phyloP scores from a whole-genome alignment of 2,888 invertebrate species.

The Spisula subtruncata region DNA sequence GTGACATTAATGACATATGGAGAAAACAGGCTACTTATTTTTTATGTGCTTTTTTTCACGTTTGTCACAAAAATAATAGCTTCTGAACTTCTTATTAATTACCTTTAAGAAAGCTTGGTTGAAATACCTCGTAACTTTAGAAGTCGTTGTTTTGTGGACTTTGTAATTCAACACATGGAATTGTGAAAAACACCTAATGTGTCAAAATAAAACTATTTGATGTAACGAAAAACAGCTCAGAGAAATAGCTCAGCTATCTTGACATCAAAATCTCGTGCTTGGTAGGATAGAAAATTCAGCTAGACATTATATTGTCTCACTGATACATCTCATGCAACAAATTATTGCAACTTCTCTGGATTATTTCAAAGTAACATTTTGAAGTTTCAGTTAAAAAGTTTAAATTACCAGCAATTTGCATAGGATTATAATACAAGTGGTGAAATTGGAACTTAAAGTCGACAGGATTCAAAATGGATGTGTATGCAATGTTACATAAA shows the following conservation, averaged over 20 bases:
- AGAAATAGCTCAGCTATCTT: not conserved
- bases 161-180: constrained; percentile 1
- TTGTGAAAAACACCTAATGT: constrained; percentile 9
- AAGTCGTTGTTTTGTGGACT: not conserved
- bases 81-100: not conserved
- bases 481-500: constrained; percentile 2
- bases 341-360: not conserved
- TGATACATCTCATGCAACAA: not conserved
- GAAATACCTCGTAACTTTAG: not conserved
- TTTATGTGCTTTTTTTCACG: not conserved
- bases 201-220: not conserved
- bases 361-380: not conserved
- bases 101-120: not conserved
- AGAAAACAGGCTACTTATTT: not conserved
- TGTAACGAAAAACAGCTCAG: not conserved
- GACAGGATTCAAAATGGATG: not conserved
- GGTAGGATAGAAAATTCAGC: not conserved
- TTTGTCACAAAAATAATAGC: constrained; percentile 4
- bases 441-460: not conserved
- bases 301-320: too few species aligned
- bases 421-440: not conserved
- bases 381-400: not conserved
- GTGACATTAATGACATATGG: not conserved
- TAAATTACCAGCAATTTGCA: not conserved
- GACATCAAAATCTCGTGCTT: not conserved